These are phyloP conservation scores for Actinia tenebrosa DNA, from an alignment of 64 coral and sea anemone genomes.

Conservation along the genomic window DNA sequence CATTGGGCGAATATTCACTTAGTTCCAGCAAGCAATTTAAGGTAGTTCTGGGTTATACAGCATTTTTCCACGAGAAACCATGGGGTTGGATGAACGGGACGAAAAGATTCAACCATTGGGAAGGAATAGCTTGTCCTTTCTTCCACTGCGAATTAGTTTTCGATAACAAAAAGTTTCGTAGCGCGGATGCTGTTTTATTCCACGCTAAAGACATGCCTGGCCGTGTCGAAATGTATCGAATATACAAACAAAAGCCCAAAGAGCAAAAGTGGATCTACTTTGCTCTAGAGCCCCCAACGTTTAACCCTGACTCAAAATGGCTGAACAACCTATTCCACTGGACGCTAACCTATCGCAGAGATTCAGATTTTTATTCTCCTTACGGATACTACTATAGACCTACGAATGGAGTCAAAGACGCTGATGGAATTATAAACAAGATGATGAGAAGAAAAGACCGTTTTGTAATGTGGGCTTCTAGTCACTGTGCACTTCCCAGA, in stretches of 20 bases:
- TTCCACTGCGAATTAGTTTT: constrained; percentile 14
- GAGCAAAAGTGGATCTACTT: constrained; percentile 45
- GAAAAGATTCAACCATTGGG: constrained; percentile 17
- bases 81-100: constrained; percentile 26
- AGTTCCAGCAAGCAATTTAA: neutral
- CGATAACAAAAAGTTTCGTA: neutral
- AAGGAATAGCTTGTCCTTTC: constrained; percentile 5
- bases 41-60: constrained; percentile 30
- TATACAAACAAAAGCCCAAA: constrained; percentile 12
- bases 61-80: constrained; percentile 20
- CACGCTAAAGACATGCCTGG: constrained; percentile 40
- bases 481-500: constrained; percentile 21
- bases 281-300: constrained; percentile 24
- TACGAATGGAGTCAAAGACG: constrained; percentile 19
- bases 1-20: neutral
- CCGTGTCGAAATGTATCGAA: neutral
- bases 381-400: constrained; percentile 39
- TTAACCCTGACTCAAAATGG: constrained; percentile 13
- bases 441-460: constrained; percentile 27
- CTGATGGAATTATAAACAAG: neutral
- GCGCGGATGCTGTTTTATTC: constrained; percentile 35
- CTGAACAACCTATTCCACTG: constrained; percentile 55
- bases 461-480: constrained; percentile 31
- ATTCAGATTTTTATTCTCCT: constrained; percentile 64
- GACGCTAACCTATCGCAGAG: constrained; percentile 56